These are phyloP conservation scores for Hymenopus coronatus DNA, from an alignment of 2,888 invertebrate genomes.

Conservation along the genomic window DNA sequence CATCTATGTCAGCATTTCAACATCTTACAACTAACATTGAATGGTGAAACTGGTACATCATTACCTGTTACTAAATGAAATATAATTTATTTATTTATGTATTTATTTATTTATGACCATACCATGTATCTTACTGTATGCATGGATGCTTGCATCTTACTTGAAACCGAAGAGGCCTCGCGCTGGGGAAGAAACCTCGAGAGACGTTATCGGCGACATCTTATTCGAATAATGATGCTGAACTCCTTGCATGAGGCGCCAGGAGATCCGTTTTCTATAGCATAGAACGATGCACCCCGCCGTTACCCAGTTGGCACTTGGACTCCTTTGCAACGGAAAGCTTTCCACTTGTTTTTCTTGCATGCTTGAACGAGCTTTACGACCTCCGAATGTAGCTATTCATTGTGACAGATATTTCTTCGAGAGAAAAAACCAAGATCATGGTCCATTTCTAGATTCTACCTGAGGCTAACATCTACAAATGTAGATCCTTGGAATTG, in stretches of 20 bases:
- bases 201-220: neutral
- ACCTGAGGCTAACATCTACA: no score
- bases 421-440: no score
- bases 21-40: no score
- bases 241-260: neutral
- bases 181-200: no score
- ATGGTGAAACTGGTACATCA: no score
- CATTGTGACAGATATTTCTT: neutral
- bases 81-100: no score
- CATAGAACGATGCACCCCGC: neutral
- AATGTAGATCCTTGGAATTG: no score
- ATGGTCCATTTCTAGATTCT: no score
- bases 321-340: neutral
- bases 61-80: no score
- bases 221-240: neutral
- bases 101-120: no score
- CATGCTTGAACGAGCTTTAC: neutral
- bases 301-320: neutral
- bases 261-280: neutral
- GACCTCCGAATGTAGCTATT: neutral
- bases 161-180: neutral
- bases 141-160: neutral
- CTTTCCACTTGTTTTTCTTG: neutral
- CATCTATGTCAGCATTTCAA: no score
- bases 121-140: no score